These are phyloP conservation scores for Zeuzera pyrina DNA, from an alignment of 2,888 invertebrate species.

Conservation along the genomic window DNA sequence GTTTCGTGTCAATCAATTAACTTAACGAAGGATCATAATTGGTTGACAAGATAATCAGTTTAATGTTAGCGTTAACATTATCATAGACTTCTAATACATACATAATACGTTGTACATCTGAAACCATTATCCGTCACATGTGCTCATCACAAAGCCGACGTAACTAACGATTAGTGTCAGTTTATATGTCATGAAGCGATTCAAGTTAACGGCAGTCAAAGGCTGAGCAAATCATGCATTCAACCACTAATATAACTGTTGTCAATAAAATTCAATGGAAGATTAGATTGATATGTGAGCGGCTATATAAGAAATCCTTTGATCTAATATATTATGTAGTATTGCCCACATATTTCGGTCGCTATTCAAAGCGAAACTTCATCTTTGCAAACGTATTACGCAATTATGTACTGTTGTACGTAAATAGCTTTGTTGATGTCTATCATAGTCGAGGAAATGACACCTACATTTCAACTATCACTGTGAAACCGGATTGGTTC, in stretches of 20 bases:
- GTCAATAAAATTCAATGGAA: conserved; percentile 30
- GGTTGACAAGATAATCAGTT: neutral
- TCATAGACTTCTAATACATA: conserved; percentile 18
- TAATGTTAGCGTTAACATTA: neutral
- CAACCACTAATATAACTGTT: conserved; percentile 7
- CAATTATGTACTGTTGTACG: conserved; percentile 44
- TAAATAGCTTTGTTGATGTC: conserved; percentile 27
- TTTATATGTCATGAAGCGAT: conserved; percentile 27
- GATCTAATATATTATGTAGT: too few relatives aligned
- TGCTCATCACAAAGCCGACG: conserved; percentile 21
- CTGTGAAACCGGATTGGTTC: neutral
- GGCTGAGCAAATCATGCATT: conserved; percentile 21
- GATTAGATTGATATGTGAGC: conserved; percentile 19
- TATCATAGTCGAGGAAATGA: neutral
- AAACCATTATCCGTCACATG: conserved; percentile 15
- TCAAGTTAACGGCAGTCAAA: conserved; percentile 17
- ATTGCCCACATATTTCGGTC: too few relatives aligned
- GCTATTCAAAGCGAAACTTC: conserved; percentile 46
- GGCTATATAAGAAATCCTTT: neutral
- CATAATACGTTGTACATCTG: conserved; percentile 29
- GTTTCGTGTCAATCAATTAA: too few relatives aligned
- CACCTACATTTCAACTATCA: neutral
- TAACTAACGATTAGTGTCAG: conserved; percentile 46
- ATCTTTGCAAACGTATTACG: conserved; percentile 50
- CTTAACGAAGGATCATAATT: too few relatives aligned